Evolutionary conservation across 2,797 vertebrate genomes (phyloP).

Genomic region (Peromyscus aztecus): DNA sequence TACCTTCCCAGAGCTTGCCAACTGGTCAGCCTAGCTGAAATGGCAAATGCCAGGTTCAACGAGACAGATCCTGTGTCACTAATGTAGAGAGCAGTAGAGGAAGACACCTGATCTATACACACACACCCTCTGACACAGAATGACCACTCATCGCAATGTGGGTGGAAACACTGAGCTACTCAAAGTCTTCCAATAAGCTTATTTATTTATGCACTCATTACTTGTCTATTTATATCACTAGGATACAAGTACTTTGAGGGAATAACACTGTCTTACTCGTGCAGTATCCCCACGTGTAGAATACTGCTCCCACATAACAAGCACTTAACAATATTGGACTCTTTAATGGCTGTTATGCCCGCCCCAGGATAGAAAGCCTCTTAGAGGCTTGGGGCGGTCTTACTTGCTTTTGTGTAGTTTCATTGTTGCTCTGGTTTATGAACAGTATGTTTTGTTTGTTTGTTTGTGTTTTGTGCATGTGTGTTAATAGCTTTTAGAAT

Average conservation of each 20-base stretch:
- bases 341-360: background rate
- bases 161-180: background rate
- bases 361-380: background rate
- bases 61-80: background rate
- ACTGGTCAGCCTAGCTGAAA: background rate
- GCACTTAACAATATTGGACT: conserved; percentile 38
- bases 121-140: background rate
- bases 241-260: conserved; percentile 23
- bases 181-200: background rate
- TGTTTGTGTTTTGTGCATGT: background rate
- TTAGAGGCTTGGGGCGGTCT: background rate
- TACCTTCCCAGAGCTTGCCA: background rate
- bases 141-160: background rate
- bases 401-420: background rate
- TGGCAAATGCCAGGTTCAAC: background rate
- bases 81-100: background rate
- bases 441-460: background rate
- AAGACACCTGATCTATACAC: background rate
- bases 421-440: conserved; percentile 41
- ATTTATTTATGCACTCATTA: conserved; percentile 20
- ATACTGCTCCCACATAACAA: background rate
- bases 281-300: background rate
- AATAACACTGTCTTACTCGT: background rate
- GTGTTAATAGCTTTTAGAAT: conserved; percentile 56
- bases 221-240: conserved; percentile 36